Evolutionary conservation across 2,797 vertebrate species (phyloP), one percentile per base, ranked within the genome.

Genomic region (Emydoidea blandingii): DNA sequence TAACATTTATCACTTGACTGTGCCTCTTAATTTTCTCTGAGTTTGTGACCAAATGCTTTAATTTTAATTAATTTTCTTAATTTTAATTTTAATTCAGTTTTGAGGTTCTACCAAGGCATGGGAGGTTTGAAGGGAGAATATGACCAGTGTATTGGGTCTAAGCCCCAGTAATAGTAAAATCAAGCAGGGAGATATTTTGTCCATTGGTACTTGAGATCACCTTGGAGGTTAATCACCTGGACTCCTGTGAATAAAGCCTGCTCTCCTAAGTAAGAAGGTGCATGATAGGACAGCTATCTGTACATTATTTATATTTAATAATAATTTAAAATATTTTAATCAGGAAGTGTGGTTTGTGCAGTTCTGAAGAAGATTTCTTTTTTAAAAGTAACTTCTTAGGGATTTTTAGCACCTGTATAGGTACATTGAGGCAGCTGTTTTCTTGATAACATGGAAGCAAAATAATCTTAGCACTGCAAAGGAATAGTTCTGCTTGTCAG

Each of bases 401-500:
- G 49, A 37, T 44, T 91, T 94, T 88, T 91, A 79, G 56, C 29
- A 62, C 11, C 53, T 85, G 5, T 27, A 91, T 83, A 62, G 27
- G n/a, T 72, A 72, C 65, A 41, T 29, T 47, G 41, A 15, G 25
- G 62, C 62, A 76, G 72, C 41, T 44, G 25, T 44, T 37, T 84
- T 94, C 7, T 74, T 82, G 21, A 3, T 0, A 88, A 89, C 80
- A 21, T 8, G 29, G 78, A 49, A 54, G 19, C 88, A 23, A 90
- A 94, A 87, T 91, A 50, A 53, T 81, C 93, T 85, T 31, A 65
- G 82, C 82, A 74, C 49, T 27, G 34, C 16, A 86, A 74, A 85
- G 78, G 14, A 94, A 79, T 95, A 91, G 74, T 25, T 94, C 59
- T 93, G 49, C 37, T 86, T 91, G 34, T 89, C 83, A 83, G 44